These are phyloP conservation scores for Andrena camellia DNA, from an alignment of 2,888 invertebrate species.

Conservation along the genomic window DNA sequence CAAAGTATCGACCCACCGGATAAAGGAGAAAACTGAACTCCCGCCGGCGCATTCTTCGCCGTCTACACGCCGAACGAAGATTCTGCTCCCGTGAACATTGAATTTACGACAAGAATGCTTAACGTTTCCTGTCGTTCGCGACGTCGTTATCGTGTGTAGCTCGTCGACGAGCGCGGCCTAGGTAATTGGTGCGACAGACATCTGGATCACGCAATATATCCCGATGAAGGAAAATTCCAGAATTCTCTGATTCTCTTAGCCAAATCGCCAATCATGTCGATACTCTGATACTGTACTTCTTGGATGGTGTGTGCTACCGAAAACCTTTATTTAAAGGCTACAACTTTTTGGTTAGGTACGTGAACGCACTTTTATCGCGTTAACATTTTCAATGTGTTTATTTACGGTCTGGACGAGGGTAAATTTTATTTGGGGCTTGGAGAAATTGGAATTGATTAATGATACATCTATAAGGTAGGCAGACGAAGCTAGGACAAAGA, in stretches of 20 bases:
- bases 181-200: conserved; percentile 42
- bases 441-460: too few species aligned
- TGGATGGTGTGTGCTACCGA: background rate
- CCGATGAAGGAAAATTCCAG: background rate
- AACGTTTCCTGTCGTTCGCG: conserved; percentile 34
- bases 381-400: too few species aligned
- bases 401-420: too few species aligned
- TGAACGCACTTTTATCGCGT: background rate
- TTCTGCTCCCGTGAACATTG: conserved; percentile 48
- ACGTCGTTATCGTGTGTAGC: conserved; percentile 44
- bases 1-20: conserved; percentile 65
- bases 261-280: background rate
- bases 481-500: too few species aligned
- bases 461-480: too few species aligned
- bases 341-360: background rate
- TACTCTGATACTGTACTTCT: background rate
- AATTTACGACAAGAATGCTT: conserved; percentile 60
- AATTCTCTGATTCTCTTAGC: background rate
- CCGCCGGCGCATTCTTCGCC: conserved; percentile 40
- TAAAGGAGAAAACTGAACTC: conserved; percentile 52
- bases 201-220: conserved; percentile 21
- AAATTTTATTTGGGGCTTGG: too few species aligned
- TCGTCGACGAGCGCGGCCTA: background rate
- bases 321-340: too few species aligned
- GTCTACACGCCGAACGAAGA: conserved; percentile 49